Conservation (phyloP, 2,113 vertebrate genomes). For the Marmota monax region DNA sequence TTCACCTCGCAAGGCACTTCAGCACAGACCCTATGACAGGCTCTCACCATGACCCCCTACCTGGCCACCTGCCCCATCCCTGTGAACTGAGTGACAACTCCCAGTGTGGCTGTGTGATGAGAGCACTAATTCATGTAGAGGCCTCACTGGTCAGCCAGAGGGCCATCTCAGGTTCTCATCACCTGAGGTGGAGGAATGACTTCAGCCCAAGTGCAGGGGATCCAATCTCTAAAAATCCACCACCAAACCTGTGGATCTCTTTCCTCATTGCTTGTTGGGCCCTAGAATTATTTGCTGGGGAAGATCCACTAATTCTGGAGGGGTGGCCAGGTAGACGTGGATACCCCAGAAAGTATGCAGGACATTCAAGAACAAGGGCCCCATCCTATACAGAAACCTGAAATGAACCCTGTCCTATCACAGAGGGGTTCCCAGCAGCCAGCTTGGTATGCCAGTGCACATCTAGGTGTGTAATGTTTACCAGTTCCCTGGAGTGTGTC, state of each 20-base stretch:
- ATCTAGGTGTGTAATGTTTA: not conserved
- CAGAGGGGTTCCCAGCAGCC: accelerated
- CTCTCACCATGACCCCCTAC: not conserved
- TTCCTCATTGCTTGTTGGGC: no score
- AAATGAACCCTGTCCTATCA: not conserved
- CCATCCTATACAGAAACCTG: not conserved
- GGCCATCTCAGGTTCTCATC: not conserved
- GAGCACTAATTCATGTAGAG: not conserved
- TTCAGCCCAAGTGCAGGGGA: not conserved
- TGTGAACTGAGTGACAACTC: not conserved
- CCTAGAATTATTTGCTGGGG: not conserved
- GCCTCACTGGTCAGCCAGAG: not conserved
- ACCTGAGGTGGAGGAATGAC: not conserved
- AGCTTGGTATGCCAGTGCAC: not conserved
- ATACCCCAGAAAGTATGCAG: not conserved
- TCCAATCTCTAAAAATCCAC: not conserved
- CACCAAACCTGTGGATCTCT: not conserved
- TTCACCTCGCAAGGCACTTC: accelerated
- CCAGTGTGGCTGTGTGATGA: not conserved
- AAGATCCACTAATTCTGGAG: not conserved
- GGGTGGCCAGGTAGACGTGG: not conserved
- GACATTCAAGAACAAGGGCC: accelerated
- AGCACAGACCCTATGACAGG: accelerated
- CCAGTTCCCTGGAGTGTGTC: not conserved
- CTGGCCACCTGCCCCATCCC: accelerated